Evolutionary conservation across 2,113 vertebrate genomes (phyloP), one percentile per base, ranked within the genome.

Genomic region (Pseudolaguvia tuberculata): DNA sequence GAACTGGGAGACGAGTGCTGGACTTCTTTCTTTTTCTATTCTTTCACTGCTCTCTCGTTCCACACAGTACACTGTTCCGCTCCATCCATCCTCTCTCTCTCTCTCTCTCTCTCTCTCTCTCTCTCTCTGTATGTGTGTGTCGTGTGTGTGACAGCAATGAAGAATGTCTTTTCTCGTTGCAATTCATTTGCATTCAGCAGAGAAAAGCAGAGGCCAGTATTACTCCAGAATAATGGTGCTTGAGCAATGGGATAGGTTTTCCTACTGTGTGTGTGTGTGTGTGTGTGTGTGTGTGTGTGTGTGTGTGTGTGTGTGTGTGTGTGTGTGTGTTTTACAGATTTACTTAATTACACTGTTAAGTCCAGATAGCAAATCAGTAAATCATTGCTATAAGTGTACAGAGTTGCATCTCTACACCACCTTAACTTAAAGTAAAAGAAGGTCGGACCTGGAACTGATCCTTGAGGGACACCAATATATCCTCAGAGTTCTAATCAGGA

Each of bases 101-200:
- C 31, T 35, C 31, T 35, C 31, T 35, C 31, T 35, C 31, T 35
- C 31, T 35, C 31, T 35, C 31, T 35, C 31, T n/a, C n/a, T n/a
- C n/a, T n/a, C n/a, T n/a, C n/a, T n/a, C n/a, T n/a, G n/a, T n/a
- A n/a, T n/a, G n/a, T 35, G 3, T 35, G 3, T 35, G 21, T 18
- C 39, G 59, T 50, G 47, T 51, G 56, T 51, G 57, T 73, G 27
- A 50, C 27, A 42, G 48, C 14, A 35, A 65, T 65, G 59, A 74
- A 39, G 72, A 65, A 65, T 74, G 35, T 50, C 31, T 74, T 51
- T 74, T 50, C 59, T 59, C 59, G 63, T 74, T 74, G 18, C 61
- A 52, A 31, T 59, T 31, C 57, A 74, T 75, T 74, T 75, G 72
- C 50, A 74, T 74, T 70, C 65, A 48, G 47, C 6, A 42, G 35